Evolutionary conservation across 2,113 vertebrate species (phyloP).

Genomic region (Osmerus eperlanus): DNA sequence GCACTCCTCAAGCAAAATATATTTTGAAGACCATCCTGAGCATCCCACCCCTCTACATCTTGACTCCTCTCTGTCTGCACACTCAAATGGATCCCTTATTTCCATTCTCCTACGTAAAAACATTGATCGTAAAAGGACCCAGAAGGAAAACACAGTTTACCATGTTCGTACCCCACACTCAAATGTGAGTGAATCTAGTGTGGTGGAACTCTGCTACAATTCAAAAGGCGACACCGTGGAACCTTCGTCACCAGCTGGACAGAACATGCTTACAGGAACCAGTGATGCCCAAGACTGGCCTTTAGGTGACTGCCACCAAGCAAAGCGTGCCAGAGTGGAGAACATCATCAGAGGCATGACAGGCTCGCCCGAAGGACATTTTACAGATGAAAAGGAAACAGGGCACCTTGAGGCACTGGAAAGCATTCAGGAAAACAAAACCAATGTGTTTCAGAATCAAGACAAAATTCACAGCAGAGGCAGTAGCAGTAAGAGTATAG

Average conservation of each 20-base stretch:
- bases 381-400: conserved; percentile 1
- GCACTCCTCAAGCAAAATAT: conserved; percentile 43
- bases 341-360: conserved; percentile 85
- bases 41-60: conserved; percentile 47
- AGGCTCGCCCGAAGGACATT: conserved; percentile 49
- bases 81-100: conserved; percentile 46
- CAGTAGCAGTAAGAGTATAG: conserved; percentile 12
- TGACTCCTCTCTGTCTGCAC: conserved; percentile 14
- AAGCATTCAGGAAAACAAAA: conserved; percentile 55
- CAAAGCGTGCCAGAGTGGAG: conserved; percentile 89
- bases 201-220: conserved; percentile 38
- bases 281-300: conserved; percentile 49
- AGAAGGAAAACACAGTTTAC: conserved; percentile 54
- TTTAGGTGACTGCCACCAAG: conserved; percentile 65
- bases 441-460: conserved; percentile 63
- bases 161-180: conserved; percentile 47
- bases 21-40: conserved; percentile 45
- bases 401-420: conserved; percentile 17
- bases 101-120: conserved; percentile 62
- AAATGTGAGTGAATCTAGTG: conserved; percentile 30
- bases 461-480: conserved; percentile 15
- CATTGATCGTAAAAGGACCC: conserved; percentile 34
- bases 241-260: conserved; percentile 35
- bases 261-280: conserved; percentile 16
- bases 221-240: conserved; percentile 32